Evolutionary conservation across 2,888 invertebrate species (phyloP), one percentile per base, ranked within the genome.

Genomic region (Eupithecia tripunctaria): DNA sequence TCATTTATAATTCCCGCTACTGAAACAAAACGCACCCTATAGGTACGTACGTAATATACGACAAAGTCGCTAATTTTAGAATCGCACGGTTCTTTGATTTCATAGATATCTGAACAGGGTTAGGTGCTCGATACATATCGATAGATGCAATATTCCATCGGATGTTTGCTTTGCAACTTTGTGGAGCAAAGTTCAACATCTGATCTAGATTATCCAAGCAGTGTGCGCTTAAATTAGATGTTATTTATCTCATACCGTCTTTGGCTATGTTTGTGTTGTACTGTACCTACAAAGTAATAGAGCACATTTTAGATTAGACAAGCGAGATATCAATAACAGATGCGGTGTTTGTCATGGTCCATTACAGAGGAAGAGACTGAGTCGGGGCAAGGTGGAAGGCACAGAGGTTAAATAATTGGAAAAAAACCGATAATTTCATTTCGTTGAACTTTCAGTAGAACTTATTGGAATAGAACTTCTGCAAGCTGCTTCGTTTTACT

Each of bases 131-230:
- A 51, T 51, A 51, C 47, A 29, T 15, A 60, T 60, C 29, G 29
- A 60, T 60, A 14, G 29, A 60, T 60, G 14, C 60, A 29, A 29
- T 56, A 56, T 12, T 21, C 21, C 21, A 27, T 29, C 60, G 60
- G 60, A 29, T 60, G 60, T 60, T 60, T 29, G 60, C 29, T 18
- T 29, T 66, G 67, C 41, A 64, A 59, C 41, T 21, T 51, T n/a
- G 36, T 41, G 18, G 51, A 29, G 15, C 29, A 60, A 29, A 63
- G 27, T 67, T 60, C 59, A 67, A 32, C 67, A 47, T 43, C 27
- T 66, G 66, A 66, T 29, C 27, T 60, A 60, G 29, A 29, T 29
- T 60, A 29, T 60, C 60, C 1, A 29, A 29, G 29, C 47, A 60
- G 18, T 60, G 25, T 25, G 25, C 0, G 56, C 56, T 60, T 21